Conservation (phyloP, 2,113 vertebrate genomes). For the Clupea harengus region DNA sequence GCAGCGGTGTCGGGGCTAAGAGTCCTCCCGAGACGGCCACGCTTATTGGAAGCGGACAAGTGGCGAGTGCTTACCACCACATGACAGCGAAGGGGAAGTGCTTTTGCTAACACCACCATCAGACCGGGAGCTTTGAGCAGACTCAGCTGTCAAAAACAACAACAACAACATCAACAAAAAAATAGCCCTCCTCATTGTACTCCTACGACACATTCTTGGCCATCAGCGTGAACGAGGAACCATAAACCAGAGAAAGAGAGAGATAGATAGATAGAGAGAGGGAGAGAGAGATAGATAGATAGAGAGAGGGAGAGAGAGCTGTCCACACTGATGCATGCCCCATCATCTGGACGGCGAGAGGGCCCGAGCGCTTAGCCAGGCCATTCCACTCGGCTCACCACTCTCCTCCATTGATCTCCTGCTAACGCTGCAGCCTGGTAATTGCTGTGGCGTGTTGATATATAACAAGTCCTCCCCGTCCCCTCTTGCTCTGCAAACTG, state of each 20-base stretch:
- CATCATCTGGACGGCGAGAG: not conserved
- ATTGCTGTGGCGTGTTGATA: slow-evolving; percentile 4
- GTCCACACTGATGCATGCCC: not conserved
- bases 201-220: not conserved
- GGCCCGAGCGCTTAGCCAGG: not conserved
- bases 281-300: not conserved
- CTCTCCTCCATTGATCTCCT: not conserved
- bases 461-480: not conserved
- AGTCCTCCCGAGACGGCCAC: not conserved
- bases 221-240: not conserved
- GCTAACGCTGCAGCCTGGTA: not conserved
- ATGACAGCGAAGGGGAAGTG: not conserved
- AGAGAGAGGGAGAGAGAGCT: not conserved
- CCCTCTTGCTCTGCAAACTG: not conserved
- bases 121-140: not conserved
- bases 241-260: not conserved
- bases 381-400: not conserved
- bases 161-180: not conserved
- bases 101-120: not conserved
- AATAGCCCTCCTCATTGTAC: not conserved
- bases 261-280: not conserved
- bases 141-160: slow-evolving; percentile 2
- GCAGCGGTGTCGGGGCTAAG: not conserved
- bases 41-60: not conserved
- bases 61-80: not conserved